Percentiles rank a stretch among this genome's conserved stretches.
phyloP scores from a whole-genome alignment of 1,140 invertebrate species.

The Drosophila teissieri region DNA sequence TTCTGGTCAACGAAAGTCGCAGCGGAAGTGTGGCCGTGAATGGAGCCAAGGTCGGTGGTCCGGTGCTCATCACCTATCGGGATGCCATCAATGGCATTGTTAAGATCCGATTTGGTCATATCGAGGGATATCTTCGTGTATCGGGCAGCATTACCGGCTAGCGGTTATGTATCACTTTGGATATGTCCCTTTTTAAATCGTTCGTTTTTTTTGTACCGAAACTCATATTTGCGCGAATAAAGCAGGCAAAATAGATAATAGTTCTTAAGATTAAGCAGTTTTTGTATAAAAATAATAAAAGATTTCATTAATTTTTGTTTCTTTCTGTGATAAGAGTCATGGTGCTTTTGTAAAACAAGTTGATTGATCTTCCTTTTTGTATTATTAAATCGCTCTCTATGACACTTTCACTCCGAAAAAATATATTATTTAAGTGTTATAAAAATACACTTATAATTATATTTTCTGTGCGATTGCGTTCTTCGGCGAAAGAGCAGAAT shows the following conservation, averaged over 20 bases:
- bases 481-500: neutral
- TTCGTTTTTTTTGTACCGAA: neutral
- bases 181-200: neutral
- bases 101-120: slow-evolving; percentile 23
- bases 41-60: slow-evolving; percentile 28
- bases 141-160: slow-evolving; percentile 30
- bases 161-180: too few relatives aligned
- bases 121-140: slow-evolving; percentile 32
- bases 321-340: too few relatives aligned
- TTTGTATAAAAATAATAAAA: too few relatives aligned
- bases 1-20: slow-evolving; percentile 46
- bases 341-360: too few relatives aligned
- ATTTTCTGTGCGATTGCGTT: slow-evolving; percentile 9
- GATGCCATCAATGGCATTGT: slow-evolving; percentile 36
- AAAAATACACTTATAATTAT: neutral
- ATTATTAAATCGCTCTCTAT: too few relatives aligned
- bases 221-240: too few relatives aligned
- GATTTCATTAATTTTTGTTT: too few relatives aligned
- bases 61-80: slow-evolving; percentile 31
- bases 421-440: neutral
- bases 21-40: slow-evolving; percentile 29
- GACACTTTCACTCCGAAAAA: neutral
- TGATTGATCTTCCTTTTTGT: too few relatives aligned
- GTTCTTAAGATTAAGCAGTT: neutral
- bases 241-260: neutral